Percentiles rank a stretch among this genome's conserved stretches.
These are phyloP conservation scores for Sinella curviseta DNA, from an alignment of 1,140 invertebrate genomes.

Conservation along the genomic window DNA sequence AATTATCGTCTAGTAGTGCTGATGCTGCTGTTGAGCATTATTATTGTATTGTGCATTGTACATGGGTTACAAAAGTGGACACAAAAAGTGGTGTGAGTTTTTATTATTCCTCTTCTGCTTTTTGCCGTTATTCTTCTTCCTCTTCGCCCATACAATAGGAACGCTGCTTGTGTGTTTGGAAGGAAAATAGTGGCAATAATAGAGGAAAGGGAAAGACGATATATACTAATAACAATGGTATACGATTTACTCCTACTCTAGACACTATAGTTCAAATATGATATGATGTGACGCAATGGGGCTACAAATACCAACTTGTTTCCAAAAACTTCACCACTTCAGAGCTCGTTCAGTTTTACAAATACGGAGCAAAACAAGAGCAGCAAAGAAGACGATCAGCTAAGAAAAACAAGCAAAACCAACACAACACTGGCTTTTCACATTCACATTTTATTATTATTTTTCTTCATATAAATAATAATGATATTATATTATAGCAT, in stretches of 20 bases:
- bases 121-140: background rate
- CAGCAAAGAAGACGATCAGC: background rate
- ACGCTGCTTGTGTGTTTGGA: too few relatives aligned
- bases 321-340: constrained; percentile 26
- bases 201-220: background rate
- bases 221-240: background rate
- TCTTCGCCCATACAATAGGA: too few relatives aligned
- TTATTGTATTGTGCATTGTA: background rate
- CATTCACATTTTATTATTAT: constrained; percentile 22
- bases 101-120: background rate
- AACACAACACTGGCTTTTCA: too few relatives aligned
- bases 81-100: constrained; percentile 5
- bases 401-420: background rate
- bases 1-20: background rate
- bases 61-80: background rate
- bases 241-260: background rate
- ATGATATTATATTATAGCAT: too few relatives aligned
- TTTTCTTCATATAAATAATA: background rate
- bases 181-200: background rate
- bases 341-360: background rate
- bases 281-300: constrained; percentile 24
- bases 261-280: constrained; percentile 14
- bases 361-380: background rate
- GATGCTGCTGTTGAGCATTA: background rate
- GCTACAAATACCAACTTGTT: constrained; percentile 22